phyloP scores from a whole-genome alignment of 2,797 vertebrate species.

The Mormyrops attenuatus region DNA sequence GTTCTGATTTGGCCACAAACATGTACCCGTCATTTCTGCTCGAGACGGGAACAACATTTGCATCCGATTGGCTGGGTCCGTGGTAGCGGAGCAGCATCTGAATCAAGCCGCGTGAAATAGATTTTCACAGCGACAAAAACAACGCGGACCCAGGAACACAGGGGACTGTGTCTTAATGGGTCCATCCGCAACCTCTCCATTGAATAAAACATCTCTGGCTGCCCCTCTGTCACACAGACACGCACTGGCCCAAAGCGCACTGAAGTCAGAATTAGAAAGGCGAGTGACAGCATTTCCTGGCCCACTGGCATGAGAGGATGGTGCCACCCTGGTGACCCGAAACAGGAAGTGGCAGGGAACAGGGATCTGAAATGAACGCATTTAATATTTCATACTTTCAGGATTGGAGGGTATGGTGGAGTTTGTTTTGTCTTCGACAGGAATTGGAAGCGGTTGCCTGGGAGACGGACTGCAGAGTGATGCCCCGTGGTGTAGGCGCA shows the following conservation, averaged over 20 bases:
- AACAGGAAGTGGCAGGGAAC: conserved; percentile 72
- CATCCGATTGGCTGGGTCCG: conserved; percentile 94
- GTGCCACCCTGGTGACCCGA: conserved; percentile 59
- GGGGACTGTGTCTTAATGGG: conserved; percentile 44
- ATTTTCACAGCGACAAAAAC: conserved; percentile 89
- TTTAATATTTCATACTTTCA: conserved; percentile 76
- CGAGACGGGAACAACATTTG: conserved; percentile 96
- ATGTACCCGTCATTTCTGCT: conserved; percentile 79
- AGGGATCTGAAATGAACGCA: conserved; percentile 76
- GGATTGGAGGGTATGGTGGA: conserved; percentile 63
- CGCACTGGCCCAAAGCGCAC: conserved; percentile 45
- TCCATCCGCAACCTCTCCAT: conserved; percentile 46
- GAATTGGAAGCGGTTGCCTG: conserved; percentile 42
- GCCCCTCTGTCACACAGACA: conserved; percentile 37
- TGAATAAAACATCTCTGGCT: conserved; percentile 54
- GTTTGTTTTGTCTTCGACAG: conserved; percentile 37
- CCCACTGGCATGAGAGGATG: conserved; percentile 61
- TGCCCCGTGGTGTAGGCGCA: conserved; percentile 52
- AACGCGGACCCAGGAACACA: conserved; percentile 71
- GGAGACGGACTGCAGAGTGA: conserved; percentile 35
- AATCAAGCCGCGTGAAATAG: conserved; percentile 97
- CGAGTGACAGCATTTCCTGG: background rate
- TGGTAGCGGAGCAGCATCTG: conserved; percentile 93
- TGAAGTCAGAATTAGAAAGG: conserved; percentile 67
- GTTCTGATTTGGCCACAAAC: conserved; percentile 75